phyloP scores from a whole-genome alignment of 2,113 vertebrate genomes.

The Salvelinus namaycush region DNA sequence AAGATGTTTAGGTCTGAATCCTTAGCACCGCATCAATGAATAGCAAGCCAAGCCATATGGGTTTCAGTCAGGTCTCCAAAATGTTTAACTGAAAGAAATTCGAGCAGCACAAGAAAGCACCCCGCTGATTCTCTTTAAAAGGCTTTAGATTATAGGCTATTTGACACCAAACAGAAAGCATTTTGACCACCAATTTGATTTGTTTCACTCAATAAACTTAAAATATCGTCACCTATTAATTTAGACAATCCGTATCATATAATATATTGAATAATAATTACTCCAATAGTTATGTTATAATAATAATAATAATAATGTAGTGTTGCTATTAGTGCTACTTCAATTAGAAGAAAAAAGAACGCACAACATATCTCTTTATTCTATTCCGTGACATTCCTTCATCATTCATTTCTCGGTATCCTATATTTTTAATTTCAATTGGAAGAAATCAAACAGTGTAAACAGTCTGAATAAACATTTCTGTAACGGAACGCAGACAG shows the following conservation, averaged over 20 bases:
- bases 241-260: neutral
- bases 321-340: too few species aligned
- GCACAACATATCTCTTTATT: too few species aligned
- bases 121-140: conserved; percentile 22
- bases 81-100: conserved; percentile 12
- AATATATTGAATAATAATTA: neutral
- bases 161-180: conserved; percentile 40
- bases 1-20: conserved; percentile 7
- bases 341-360: too few species aligned
- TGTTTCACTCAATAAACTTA: too few species aligned
- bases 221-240: neutral
- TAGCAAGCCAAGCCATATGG: neutral
- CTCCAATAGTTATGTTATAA: too few species aligned
- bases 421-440: too few species aligned
- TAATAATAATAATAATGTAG: too few species aligned
- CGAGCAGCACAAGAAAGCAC: conserved; percentile 12
- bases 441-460: neutral
- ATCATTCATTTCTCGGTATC: neutral
- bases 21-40: neutral
- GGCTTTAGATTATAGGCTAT: conserved; percentile 21
- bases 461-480: neutral
- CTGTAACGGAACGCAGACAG: too few species aligned
- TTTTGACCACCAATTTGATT: too few species aligned
- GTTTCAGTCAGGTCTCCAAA: neutral
- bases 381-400: neutral